Percentiles rank a stretch among this genome's conserved stretches.
Conservation (phyloP, 2,797 vertebrate species). For the Rachycentron canadum region DNA sequence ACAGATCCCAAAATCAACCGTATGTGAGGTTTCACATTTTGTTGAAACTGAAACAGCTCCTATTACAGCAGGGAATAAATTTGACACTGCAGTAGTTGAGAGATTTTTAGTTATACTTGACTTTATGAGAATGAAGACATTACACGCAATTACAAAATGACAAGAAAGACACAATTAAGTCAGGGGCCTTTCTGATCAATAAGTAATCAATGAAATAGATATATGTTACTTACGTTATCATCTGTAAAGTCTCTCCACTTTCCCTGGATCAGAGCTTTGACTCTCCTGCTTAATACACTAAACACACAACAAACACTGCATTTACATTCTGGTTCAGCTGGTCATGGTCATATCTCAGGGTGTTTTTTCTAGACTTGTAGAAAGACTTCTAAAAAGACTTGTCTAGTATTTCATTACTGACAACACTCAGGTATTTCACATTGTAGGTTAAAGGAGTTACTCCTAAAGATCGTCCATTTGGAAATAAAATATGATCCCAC, state of each 20-base stretch:
- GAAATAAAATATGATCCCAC: neutral
- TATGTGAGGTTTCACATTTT: slow-evolving; percentile 10
- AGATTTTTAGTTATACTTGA: neutral
- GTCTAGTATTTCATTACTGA: no score
- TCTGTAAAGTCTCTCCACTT: neutral
- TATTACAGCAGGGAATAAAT: neutral
- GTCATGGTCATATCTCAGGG: neutral
- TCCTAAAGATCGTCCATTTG: no score
- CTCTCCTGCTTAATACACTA: neutral
- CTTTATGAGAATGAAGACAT: neutral
- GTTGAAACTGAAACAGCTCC: neutral
- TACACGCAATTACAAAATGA: neutral
- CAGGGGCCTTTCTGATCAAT: no score
- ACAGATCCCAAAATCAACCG: neutral
- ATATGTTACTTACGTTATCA: neutral
- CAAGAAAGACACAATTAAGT: neutral
- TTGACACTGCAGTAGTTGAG: neutral
- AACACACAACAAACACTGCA: neutral
- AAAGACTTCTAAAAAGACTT: no score
- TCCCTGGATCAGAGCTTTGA: neutral
- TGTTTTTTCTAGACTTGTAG: no score
- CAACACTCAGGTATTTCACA: no score
- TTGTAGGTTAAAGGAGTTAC: neutral
- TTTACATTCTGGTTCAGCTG: neutral
- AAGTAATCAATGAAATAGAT: neutral